Evolutionary conservation across 2,888 invertebrate genomes (phyloP).

Genomic region (Seira musarum): DNA sequence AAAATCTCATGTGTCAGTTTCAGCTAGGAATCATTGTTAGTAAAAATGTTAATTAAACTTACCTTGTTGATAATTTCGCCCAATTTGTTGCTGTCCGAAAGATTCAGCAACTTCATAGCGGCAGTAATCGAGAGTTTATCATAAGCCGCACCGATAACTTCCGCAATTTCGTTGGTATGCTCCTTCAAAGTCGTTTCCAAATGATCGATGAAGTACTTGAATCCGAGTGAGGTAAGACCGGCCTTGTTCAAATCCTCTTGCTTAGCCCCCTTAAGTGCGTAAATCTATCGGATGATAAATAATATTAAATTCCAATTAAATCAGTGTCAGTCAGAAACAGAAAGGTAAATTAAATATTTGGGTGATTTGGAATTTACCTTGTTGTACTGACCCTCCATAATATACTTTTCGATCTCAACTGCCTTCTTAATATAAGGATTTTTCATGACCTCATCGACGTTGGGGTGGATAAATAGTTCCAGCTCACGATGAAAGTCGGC

Average conservation of each 20-base stretch:
- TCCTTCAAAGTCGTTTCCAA: constrained; percentile 46
- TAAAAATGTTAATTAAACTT: constrained; percentile 8
- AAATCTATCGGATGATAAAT: constrained; percentile 23
- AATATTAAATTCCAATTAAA: neutral
- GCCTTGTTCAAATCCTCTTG: constrained; percentile 28
- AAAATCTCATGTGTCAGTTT: too few species aligned
- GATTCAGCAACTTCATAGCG: constrained; percentile 40
- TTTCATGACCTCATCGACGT: constrained; percentile 48
- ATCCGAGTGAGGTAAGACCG: constrained; percentile 45
- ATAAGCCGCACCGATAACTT: constrained; percentile 53
- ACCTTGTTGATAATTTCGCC: constrained; percentile 43
- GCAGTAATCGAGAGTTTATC: constrained; percentile 30
- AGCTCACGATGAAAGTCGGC: constrained; percentile 57
- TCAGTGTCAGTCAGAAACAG: neutral
- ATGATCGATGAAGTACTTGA: constrained; percentile 56
- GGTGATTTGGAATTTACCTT: constrained; percentile 31
- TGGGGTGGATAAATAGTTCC: constrained; percentile 56
- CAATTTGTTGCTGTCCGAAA: constrained; percentile 30
- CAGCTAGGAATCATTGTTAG: constrained; percentile 6
- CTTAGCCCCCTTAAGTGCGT: constrained; percentile 40
- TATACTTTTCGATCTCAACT: constrained; percentile 58
- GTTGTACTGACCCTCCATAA: constrained; percentile 60
- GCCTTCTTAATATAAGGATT: constrained; percentile 58
- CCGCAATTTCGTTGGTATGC: constrained; percentile 48
- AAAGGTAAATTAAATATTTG: neutral